These are phyloP conservation scores for Cyaniris semiargus DNA, from an alignment of 2,888 invertebrate species.

Conservation along the genomic window DNA sequence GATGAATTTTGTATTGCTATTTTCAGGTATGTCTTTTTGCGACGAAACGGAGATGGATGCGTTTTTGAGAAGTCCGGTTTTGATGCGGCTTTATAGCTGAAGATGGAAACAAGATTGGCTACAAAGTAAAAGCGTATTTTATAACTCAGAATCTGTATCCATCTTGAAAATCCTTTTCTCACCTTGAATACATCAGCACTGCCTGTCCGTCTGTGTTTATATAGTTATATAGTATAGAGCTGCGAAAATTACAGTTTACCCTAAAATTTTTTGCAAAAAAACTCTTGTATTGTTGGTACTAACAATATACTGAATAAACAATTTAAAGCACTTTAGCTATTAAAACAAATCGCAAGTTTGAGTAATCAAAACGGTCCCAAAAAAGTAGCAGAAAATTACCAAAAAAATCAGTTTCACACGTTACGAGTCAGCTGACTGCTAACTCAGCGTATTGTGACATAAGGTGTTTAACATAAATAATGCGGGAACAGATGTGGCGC, in stretches of 20 bases:
- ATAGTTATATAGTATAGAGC: neutral
- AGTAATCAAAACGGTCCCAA: constrained; percentile 34
- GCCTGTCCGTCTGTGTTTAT: constrained; percentile 32
- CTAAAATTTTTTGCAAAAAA: too few relatives aligned
- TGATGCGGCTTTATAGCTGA: neutral
- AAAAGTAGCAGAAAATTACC: constrained; percentile 38
- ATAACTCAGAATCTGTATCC: too few relatives aligned
- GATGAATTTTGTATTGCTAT: constrained; percentile 5
- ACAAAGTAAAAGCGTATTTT: too few relatives aligned
- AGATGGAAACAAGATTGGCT: too few relatives aligned
- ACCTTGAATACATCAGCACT: too few relatives aligned
- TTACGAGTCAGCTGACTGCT: constrained; percentile 42
- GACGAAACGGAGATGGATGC: too few relatives aligned
- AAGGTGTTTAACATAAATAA: constrained; percentile 81
- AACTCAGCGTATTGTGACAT: constrained; percentile 80
- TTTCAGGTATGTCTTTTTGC: neutral
- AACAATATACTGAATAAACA: too few relatives aligned
- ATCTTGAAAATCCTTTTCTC: too few relatives aligned
- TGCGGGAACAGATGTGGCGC: constrained; percentile 76
- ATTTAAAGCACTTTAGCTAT: too few relatives aligned
- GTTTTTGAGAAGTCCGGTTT: neutral
- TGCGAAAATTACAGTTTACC: neutral
- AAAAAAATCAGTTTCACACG: neutral
- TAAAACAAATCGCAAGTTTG: too few relatives aligned
- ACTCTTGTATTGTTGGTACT: too few relatives aligned